Base-by-base conservation (phyloP, 2,113 vertebrate species). In the Callaeas wilsoni region DNA sequence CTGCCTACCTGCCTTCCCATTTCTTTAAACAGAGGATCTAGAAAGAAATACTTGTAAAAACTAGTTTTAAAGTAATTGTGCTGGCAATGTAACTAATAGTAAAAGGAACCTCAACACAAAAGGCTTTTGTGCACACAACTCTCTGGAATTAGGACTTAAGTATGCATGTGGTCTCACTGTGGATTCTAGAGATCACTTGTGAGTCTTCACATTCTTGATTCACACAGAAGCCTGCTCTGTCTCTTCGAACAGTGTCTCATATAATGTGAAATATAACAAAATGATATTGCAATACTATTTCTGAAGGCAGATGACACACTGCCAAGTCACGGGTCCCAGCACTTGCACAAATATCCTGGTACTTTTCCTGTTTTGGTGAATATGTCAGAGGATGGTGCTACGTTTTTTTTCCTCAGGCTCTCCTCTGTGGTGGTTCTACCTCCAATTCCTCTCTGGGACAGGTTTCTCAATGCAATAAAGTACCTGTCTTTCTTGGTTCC, bases 151-250 rank as follows among this genome's bases (percentile, higher is more conserved):
- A 21, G 13, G 27, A 41, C 21, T 76, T 84, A 57, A 49, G 41
- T 9, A 16, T 0, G 0, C 30, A 20, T 1, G 6, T 46, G 49
- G 16, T 68, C 37, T 65, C 27, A 22, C 64, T 37, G 33, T 55
- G 53, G 33, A 33, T 71, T 70, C 30, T 35, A 60, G 32, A 87
- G 69, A 73, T 55, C 7, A 22, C 25, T 32, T 44, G n/a, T 16
- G 65, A 50, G 14, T 53, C 78, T 84, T 68, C 2, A 9, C 17
- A 22, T 37, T 55, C n/a, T 68, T 50, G 64, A 56, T 56, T 87
- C 26, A 27, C 55, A 59, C 3, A 26, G 20, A 55, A 57, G 8
- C 25, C 46, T 7, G 1, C 25, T 41, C 20, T 87, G 60, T 50
- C 35, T 30, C 14, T 56, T 76, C 1, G 4, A 12, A 32, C 27